Percentiles rank a stretch among this genome's conserved stretches.
phyloP scores from a whole-genome alignment of 1,140 invertebrate genomes.

The Hestina assimilis region DNA sequence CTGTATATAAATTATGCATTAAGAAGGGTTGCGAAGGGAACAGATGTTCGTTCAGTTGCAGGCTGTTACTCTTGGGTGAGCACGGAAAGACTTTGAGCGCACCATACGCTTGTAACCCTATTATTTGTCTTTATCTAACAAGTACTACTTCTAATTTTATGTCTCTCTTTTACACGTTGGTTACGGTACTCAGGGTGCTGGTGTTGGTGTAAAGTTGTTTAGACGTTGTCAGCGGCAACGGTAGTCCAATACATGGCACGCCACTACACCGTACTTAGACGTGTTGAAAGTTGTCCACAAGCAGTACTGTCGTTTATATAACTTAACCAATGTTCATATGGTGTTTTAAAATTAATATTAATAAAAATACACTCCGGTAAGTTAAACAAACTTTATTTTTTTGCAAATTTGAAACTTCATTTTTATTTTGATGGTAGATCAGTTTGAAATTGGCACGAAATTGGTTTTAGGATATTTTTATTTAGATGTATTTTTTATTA shows the following conservation, averaged over 20 bases:
- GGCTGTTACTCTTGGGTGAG: constrained; percentile 64
- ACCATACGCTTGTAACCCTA: constrained; percentile 53
- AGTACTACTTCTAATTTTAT: constrained; percentile 30
- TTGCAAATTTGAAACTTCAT: too few relatives aligned
- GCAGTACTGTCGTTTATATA: neutral
- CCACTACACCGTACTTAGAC: constrained; percentile 42
- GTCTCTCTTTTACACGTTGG: constrained; percentile 49
- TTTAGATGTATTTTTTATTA: too few relatives aligned
- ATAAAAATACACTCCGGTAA: neutral
- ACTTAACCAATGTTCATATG: neutral
- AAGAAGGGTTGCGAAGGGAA: constrained; percentile 35
- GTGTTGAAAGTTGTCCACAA: constrained; percentile 45
- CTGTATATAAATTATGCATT: neutral
- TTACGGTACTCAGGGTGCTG: constrained; percentile 47
- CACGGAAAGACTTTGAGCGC: constrained; percentile 51
- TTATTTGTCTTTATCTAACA: constrained; percentile 41
- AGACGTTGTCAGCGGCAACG: constrained; percentile 70
- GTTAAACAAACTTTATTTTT: too few relatives aligned
- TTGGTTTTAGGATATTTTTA: too few relatives aligned
- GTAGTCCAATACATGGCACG: constrained; percentile 60
- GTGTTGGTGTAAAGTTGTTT: constrained; percentile 67
- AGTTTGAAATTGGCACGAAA: too few relatives aligned
- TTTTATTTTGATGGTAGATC: too few relatives aligned
- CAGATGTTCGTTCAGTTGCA: constrained; percentile 65
- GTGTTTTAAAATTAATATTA: neutral